A percentile compares a stretch with the other conserved stretches of the same genome.
These are phyloP conservation scores for Mormyrus proboscirostris DNA, from an alignment of 2,797 vertebrate species.

Conservation along the genomic window DNA sequence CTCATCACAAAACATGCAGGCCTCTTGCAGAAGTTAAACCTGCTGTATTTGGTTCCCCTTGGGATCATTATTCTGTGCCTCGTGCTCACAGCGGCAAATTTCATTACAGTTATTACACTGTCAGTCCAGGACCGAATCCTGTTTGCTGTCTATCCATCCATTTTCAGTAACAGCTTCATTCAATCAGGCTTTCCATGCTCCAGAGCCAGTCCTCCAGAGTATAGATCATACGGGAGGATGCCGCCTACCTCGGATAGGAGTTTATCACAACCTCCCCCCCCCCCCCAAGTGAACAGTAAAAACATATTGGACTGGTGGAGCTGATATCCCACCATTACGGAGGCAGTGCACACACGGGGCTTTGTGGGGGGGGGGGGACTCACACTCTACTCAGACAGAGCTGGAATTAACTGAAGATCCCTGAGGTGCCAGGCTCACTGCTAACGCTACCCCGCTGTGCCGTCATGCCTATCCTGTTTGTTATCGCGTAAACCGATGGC, in stretches of 20 bases:
- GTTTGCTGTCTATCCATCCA: slow-evolving; percentile 6
- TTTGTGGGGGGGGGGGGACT: neutral
- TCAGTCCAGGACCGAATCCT: neutral
- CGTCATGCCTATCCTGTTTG: neutral
- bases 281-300: neutral
- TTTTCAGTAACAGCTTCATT: slow-evolving; percentile 2
- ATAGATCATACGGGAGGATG: neutral
- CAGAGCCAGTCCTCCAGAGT: neutral
- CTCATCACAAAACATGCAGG: neutral
- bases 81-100: neutral
- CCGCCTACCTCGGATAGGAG: neutral
- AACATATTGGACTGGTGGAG: neutral
- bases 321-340: neutral
- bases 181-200: neutral
- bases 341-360: neutral
- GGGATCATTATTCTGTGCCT: neutral
- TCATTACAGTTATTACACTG: neutral
- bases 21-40: neutral
- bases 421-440: neutral
- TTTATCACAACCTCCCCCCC: neutral
- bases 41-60: neutral
- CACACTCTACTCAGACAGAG: neutral
- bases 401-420: neutral
- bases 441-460: neutral
- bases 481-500: neutral